Percentiles rank a stretch among this genome's conserved stretches.
These are phyloP conservation scores for Ashinkailepas kermadecensis DNA, from an alignment of 2,888 invertebrate species.

Conservation along the genomic window DNA sequence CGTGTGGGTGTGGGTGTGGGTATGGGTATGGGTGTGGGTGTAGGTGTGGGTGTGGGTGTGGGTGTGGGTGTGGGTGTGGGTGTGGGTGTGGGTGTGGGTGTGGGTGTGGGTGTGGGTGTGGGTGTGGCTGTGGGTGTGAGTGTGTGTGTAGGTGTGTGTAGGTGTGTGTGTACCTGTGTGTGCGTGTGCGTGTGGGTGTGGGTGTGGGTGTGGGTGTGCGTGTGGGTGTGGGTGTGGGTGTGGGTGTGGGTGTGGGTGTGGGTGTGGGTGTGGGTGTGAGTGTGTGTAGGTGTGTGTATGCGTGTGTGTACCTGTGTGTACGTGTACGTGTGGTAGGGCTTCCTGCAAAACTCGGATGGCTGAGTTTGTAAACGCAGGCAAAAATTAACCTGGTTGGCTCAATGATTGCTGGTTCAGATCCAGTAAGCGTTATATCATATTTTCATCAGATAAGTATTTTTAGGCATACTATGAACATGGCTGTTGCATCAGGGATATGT, in stretches of 20 bases:
- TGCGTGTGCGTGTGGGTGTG: constrained; percentile 9
- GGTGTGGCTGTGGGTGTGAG: not conserved
- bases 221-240: constrained; percentile 15
- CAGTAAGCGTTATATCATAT: too few species aligned
- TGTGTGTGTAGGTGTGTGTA: constrained; percentile 7
- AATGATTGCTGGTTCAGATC: too few species aligned
- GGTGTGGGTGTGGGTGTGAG: not conserved
- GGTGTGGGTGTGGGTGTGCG: too few species aligned
- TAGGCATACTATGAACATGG: too few species aligned
- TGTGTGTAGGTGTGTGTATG: too few species aligned
- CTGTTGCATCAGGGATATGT: too few species aligned
- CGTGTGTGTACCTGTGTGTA: too few species aligned
- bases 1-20: not conserved
- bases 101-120: constrained; percentile 8
- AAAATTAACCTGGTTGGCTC: too few species aligned
- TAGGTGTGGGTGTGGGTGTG: constrained; percentile 4
- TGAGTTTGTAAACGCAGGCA: too few species aligned
- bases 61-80: constrained; percentile 23
- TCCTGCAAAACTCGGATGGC: too few species aligned
- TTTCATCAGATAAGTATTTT: too few species aligned
- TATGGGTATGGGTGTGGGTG: not conserved
- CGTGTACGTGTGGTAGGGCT: too few species aligned
- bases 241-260: constrained; percentile 8
- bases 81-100: constrained; percentile 25
- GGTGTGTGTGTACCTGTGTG: constrained; percentile 4